Evolutionary conservation across 1,140 invertebrate species (phyloP).

Genomic region (Musca domestica): DNA sequence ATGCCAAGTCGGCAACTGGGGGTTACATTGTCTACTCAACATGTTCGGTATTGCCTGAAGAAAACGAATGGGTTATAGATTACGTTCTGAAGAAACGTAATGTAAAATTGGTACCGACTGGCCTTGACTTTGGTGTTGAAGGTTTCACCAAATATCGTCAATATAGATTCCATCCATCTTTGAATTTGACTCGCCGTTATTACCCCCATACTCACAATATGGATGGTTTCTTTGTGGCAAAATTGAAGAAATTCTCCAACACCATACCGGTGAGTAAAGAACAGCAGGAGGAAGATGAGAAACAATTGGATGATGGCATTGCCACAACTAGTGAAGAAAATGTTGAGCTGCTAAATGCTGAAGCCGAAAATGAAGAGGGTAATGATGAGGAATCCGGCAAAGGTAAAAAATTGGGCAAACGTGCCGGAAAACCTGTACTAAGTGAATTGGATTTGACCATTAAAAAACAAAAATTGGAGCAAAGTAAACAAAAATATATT

Average conservation of each 20-base stretch:
- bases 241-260: constrained; percentile 95
- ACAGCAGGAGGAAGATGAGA: constrained; percentile 56
- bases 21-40: constrained; percentile 98
- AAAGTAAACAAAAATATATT: constrained; percentile 51
- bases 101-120: constrained; percentile 91
- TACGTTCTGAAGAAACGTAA: constrained; percentile 92
- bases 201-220: constrained; percentile 99
- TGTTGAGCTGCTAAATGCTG: constrained; percentile 8
- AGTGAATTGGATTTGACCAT: constrained; percentile 41
- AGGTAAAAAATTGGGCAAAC: constrained; percentile 44
- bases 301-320: constrained; percentile 46
- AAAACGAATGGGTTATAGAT: constrained; percentile 97
- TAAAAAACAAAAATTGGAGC: constrained; percentile 50
- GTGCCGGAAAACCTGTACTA: constrained; percentile 44
- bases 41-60: constrained; percentile 96
- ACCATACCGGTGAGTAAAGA: constrained; percentile 63
- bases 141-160: constrained; percentile 89
- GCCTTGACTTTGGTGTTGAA: constrained; percentile 92
- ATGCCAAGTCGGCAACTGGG: constrained; percentile 87
- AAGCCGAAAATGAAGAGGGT: constrained; percentile 37
- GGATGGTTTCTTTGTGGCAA: constrained; percentile 99
- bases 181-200: constrained; percentile 87
- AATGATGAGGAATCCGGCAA: constrained; percentile 35
- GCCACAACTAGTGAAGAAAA: constrained; percentile 32
- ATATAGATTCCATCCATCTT: constrained; percentile 86